Evolutionary conservation across 2,888 invertebrate species (phyloP).

Genomic region (Sinelater perroti): DNA sequence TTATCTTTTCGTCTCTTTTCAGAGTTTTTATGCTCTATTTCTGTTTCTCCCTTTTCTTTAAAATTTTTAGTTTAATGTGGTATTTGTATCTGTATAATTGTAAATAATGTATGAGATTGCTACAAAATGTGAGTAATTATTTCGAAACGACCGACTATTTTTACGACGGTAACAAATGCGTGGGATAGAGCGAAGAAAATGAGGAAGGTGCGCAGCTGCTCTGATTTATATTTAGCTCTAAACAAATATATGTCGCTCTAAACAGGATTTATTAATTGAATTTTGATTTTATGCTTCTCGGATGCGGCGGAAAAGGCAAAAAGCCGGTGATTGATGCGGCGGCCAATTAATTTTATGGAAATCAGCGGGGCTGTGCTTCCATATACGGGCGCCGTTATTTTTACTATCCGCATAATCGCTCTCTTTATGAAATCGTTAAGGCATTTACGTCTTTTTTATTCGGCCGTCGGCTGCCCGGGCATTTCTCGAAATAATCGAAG

Average conservation of each 20-base stretch:
- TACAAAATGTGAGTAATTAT: no score
- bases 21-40: no score
- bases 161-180: no score
- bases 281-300: conserved; percentile 24
- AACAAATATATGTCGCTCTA: conserved; percentile 22
- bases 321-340: conserved; percentile 15
- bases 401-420: conserved; percentile 16
- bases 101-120: no score
- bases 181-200: not conserved
- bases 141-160: no score
- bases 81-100: no score
- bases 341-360: conserved; percentile 22
- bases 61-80: no score
- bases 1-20: no score
- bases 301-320: conserved; percentile 14
- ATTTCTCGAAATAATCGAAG: no score
- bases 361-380: conserved; percentile 4
- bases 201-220: not conserved
- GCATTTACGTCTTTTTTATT: conserved; percentile 3
- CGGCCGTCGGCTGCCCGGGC: no score
- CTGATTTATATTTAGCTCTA: conserved; percentile 9
- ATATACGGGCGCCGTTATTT: conserved; percentile 14
- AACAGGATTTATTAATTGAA: conserved; percentile 31
- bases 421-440: conserved; percentile 17
- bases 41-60: no score